Evolutionary conservation across 2,888 invertebrate genomes (phyloP).

Genomic region (Meiosimyza platycephala): DNA sequence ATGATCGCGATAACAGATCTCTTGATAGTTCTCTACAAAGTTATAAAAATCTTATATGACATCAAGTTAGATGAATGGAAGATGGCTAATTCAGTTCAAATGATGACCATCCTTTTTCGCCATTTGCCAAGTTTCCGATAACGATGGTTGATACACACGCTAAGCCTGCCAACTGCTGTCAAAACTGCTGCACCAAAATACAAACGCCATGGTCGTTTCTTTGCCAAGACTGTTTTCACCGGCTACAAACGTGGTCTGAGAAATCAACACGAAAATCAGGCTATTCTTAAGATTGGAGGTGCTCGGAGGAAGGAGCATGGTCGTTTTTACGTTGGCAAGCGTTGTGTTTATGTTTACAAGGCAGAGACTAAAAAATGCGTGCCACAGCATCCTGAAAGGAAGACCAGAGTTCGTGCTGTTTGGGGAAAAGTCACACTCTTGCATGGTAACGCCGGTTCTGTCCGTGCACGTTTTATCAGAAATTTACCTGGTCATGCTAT

Average conservation of each 20-base stretch:
- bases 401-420: conserved; percentile 92
- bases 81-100: too few species aligned
- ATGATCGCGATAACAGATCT: too few species aligned
- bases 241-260: conserved; percentile 95
- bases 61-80: too few species aligned
- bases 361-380: conserved; percentile 90
- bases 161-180: conserved; percentile 58
- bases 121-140: too few species aligned
- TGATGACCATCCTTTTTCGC: too few species aligned
- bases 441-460: conserved; percentile 95
- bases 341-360: conserved; percentile 97
- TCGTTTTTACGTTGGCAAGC: conserved; percentile 95
- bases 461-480: conserved; percentile 95
- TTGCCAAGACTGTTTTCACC: conserved; percentile 97
- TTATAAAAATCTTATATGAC: too few species aligned
- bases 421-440: conserved; percentile 98
- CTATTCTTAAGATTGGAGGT: conserved; percentile 94
- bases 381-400: conserved; percentile 85
- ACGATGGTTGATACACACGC: conserved; percentile 67
- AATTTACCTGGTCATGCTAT: conserved; percentile 98
- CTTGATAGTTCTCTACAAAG: too few species aligned
- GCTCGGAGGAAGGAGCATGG: conserved; percentile 83
- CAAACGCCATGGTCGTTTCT: conserved; percentile 84
- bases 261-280: conserved; percentile 97
- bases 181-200: conserved; percentile 58